Base-by-base conservation (phyloP, 2,113 vertebrate species). In the Cettia cetti region DNA sequence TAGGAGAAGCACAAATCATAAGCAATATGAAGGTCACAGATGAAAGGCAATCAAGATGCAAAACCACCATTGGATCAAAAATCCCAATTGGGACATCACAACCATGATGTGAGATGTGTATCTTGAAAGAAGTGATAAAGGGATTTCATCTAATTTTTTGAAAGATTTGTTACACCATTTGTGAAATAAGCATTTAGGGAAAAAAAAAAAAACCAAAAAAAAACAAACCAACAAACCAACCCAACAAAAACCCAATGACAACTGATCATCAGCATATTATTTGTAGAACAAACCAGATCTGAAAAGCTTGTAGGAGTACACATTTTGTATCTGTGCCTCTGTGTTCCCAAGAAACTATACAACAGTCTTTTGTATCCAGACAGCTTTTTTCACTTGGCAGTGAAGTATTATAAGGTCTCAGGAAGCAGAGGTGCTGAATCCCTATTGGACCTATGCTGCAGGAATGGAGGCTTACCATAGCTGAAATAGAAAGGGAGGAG, bases 41-140 rank as follows among this genome's bases (percentile, higher is more conserved):
- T 71, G 47, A 96, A 84, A 91, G 68, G 66, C 59, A 61, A 89
- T 94, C 91, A 91, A 94, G 86, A 93, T 82, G 83, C 77, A 90
- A 89, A 96, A 84, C 52, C 70, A 82, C 22, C 57, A 45, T 54
- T 82, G 88, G 28, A 82, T 37, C 1, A 26, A 92, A 91, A 94
- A 91, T 90, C 78, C 89, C 56, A 78, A 49, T 24, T 54, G 45
- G 53, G 75, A 65, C 4, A 8, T 81, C 64, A 47, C 17, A 75
- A 68, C 68, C 4, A 2, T 44, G n/a, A 79, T 39, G 16, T 94
- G 95, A 93, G 54, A 33, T 84, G 40, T 83, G 11, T 80, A 76
- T 93, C 88, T 86, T 92, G 54, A 92, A 90, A 28, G 54, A 92
- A 91, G 68, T 33, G 30, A 92, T 23, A 60, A 89, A 81, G 33